phyloP scores from a whole-genome alignment of 2,113 vertebrate species.

The Nestor notabilis region DNA sequence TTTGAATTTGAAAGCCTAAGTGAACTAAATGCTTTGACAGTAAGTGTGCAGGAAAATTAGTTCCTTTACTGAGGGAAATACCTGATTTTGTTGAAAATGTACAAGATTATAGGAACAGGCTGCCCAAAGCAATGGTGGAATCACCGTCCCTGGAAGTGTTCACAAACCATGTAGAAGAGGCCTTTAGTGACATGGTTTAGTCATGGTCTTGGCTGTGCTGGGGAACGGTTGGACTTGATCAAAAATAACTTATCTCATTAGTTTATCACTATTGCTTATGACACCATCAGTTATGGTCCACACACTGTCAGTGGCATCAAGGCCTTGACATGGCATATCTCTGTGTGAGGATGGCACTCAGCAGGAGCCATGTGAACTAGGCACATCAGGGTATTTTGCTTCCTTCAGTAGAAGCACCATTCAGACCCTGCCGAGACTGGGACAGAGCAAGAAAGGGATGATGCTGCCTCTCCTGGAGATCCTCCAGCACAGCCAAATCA shows the following conservation, averaged over 20 bases:
- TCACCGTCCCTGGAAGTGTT: background rate
- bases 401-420: background rate
- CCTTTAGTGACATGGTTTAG: background rate
- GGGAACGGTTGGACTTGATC: background rate
- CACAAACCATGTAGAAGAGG: background rate
- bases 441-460: background rate
- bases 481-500: background rate
- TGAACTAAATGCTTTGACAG: background rate
- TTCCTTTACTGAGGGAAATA: background rate
- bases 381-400: rapidly evolving
- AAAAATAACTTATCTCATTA: background rate
- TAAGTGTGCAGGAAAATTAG: background rate
- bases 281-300: background rate
- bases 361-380: background rate
- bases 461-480: background rate
- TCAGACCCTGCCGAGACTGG: rapidly evolving
- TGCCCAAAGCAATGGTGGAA: background rate
- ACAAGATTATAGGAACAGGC: background rate
- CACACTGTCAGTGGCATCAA: background rate
- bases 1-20: background rate
- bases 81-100: background rate
- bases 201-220: background rate
- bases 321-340: background rate
- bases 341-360: background rate
- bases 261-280: background rate